Conservation (phyloP, 2,888 invertebrate genomes). For the Ichneumoninae sp. region DNA sequence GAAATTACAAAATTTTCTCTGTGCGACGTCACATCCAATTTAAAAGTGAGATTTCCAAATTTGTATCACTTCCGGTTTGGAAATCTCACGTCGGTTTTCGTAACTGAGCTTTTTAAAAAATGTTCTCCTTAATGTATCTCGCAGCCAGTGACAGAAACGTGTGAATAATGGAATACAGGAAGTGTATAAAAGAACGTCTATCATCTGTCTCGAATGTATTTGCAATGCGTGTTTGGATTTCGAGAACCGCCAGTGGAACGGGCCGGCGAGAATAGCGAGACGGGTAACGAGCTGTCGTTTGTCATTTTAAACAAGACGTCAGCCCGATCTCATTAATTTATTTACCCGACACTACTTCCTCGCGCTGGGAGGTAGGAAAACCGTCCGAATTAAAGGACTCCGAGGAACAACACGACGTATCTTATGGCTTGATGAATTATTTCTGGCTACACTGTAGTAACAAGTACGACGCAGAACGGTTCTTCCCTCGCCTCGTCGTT, state of each 20-base stretch:
- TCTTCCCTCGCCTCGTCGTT: constrained; percentile 48
- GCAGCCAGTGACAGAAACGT: no score
- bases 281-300: constrained; percentile 68
- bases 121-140: no score
- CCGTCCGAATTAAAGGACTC: constrained; percentile 74
- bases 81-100: no score
- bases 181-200: neutral
- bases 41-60: no score
- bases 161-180: no score
- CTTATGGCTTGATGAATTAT: constrained; percentile 79
- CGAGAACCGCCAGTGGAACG: constrained; percentile 59
- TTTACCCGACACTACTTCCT: constrained; percentile 69
- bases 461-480: constrained; percentile 10
- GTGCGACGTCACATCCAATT: no score
- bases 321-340: constrained; percentile 77
- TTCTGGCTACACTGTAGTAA: constrained; percentile 73
- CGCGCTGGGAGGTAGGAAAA: constrained; percentile 15
- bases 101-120: no score
- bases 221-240: constrained; percentile 69
- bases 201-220: constrained; percentile 17
- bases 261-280: constrained; percentile 35
- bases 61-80: no score
- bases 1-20: no score
- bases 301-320: constrained; percentile 81
- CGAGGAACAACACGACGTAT: constrained; percentile 72